These are phyloP conservation scores for Ameiurus melas DNA, from an alignment of 2,113 vertebrate species.

Conservation along the genomic window DNA sequence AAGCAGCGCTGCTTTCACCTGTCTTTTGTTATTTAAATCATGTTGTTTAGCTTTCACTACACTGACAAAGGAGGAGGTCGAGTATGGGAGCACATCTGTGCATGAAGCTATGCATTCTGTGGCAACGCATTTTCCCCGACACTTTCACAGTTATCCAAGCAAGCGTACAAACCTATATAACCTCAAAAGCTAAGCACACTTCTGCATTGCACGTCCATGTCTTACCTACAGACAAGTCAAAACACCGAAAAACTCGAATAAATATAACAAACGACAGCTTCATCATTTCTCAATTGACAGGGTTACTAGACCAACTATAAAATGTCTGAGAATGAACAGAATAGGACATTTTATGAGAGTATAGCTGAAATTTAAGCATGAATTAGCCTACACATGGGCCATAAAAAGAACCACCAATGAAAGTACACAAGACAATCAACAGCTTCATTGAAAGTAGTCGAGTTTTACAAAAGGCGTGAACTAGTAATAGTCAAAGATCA, in stretches of 20 bases:
- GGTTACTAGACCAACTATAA: neutral
- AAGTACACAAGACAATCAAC: neutral
- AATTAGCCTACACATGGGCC: neutral
- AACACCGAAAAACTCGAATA: neutral
- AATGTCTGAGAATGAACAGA: neutral
- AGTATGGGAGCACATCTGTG: neutral
- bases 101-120: neutral
- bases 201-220: neutral
- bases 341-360: neutral
- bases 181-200: neutral
- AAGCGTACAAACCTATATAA: too few species aligned
- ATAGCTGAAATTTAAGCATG: neutral
- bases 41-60: neutral
- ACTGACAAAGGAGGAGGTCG: neutral
- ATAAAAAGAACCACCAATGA: neutral
- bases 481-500: neutral
- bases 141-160: neutral
- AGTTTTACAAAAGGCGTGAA: neutral
- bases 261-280: neutral
- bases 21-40: slow-evolving; percentile 36
- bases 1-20: slow-evolving; percentile 25
- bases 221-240: neutral
- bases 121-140: neutral
- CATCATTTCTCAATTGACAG: too few species aligned
- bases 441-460: neutral